A percentile compares a stretch with the other conserved stretches of the same genome.
Evolutionary conservation across 2,888 invertebrate species (phyloP).

Genomic region (Plutella xylostella): DNA sequence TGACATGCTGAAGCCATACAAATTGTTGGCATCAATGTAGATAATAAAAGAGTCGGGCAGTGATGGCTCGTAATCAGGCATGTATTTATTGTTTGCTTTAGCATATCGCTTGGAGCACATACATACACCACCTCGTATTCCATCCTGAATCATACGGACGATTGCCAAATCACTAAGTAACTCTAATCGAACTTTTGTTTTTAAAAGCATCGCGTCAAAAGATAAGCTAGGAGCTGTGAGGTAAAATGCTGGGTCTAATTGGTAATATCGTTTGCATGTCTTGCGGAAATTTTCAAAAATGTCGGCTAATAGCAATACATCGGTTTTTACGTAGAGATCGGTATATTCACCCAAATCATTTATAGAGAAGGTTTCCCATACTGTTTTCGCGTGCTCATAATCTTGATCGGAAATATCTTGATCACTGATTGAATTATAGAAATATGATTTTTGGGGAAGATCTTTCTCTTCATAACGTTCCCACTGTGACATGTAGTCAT

Average conservation of each 20-base stretch:
- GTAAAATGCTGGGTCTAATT: constrained; percentile 26
- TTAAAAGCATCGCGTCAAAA: constrained; percentile 26
- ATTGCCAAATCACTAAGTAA: constrained; percentile 12
- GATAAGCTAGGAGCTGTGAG: constrained; percentile 25
- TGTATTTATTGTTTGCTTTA: constrained; percentile 2
- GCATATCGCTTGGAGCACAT: neutral
- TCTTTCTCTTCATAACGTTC: neutral
- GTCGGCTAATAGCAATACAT: constrained; percentile 31
- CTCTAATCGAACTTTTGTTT: constrained; percentile 20
- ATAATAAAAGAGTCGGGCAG: neutral
- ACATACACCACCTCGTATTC: constrained; percentile 1
- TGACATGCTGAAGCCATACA: constrained; percentile 20
- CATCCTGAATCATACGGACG: neutral
- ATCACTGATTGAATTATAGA: neutral
- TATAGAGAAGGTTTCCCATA: constrained; percentile 28
- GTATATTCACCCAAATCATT: constrained; percentile 29
- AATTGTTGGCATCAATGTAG: constrained; percentile 2
- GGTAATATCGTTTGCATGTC: constrained; percentile 23
- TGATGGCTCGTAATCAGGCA: neutral
- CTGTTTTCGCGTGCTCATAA: constrained; percentile 28
- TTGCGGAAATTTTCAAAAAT: constrained; percentile 34
- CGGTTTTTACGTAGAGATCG: constrained; percentile 31
- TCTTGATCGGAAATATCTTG: constrained; percentile 16
- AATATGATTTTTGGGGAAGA: neutral
- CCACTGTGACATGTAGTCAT: neutral